Evolutionary conservation across 1,140 invertebrate species (phyloP).

Genomic region (Sycobia sp.): DNA sequence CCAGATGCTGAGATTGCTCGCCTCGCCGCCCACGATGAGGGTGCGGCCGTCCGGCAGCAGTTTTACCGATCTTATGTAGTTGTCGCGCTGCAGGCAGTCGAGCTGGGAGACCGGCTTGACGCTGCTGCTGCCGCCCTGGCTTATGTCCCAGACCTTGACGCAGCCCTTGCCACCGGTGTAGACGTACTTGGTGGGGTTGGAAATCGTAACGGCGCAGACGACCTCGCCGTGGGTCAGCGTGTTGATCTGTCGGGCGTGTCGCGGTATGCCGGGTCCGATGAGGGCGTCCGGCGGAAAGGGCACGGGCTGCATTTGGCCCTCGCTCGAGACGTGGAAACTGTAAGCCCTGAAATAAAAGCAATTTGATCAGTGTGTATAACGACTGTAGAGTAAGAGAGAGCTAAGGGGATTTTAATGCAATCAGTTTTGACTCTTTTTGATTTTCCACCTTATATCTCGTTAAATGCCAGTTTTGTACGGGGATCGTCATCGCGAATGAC

Average conservation of each 20-base stretch:
- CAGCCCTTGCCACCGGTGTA: conserved; percentile 99
- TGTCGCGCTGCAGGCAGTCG: conserved; percentile 95
- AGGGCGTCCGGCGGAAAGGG: conserved; percentile 95
- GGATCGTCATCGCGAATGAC: too few species aligned
- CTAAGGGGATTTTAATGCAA: too few species aligned
- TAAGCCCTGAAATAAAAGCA: conserved; percentile 74
- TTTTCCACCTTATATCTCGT: too few species aligned
- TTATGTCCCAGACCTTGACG: conserved; percentile 95
- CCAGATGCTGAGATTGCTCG: conserved; percentile 95
- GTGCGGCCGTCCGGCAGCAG: conserved; percentile 96
- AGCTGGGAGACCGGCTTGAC: conserved; percentile 82
- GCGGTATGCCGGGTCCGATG: conserved; percentile 90
- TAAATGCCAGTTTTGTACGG: too few species aligned
- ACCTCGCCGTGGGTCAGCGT: conserved; percentile 93
- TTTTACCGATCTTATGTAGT: conserved; percentile 96
- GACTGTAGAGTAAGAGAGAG: too few species aligned
- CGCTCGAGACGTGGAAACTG: conserved; percentile 89
- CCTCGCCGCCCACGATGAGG: conserved; percentile 97
- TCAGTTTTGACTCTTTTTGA: too few species aligned
- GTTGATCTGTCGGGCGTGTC: conserved; percentile 88
- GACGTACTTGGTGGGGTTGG: conserved; percentile 89
- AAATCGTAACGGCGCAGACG: conserved; percentile 89
- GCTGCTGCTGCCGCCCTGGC: conserved; percentile 80
- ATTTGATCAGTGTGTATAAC: background rate
- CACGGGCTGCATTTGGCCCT: conserved; percentile 91